Conservation (phyloP, 2,797 vertebrate species). For the Staurois parvus region DNA sequence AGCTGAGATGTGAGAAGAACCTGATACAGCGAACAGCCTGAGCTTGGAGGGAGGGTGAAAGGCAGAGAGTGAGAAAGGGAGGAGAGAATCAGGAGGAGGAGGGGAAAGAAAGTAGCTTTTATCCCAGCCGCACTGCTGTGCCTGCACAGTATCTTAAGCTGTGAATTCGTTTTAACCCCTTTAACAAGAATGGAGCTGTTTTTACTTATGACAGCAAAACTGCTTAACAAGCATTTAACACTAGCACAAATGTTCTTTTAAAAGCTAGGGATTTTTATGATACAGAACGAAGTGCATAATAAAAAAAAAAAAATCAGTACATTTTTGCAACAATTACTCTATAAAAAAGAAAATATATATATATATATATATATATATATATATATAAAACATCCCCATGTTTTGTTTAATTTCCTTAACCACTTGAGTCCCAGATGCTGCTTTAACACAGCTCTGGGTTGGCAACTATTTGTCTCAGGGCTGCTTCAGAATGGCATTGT, state of each 20-base stretch:
- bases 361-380: too few relatives aligned
- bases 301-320: too few relatives aligned
- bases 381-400: too few relatives aligned
- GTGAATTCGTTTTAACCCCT: conserved; percentile 39
- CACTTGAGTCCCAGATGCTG: too few relatives aligned
- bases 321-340: too few relatives aligned
- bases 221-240: background rate
- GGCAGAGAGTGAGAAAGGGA: conserved; percentile 55
- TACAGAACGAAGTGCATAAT: too few relatives aligned
- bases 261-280: too few relatives aligned
- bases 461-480: too few relatives aligned
- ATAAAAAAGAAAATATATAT: too few relatives aligned
- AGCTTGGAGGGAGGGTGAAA: background rate
- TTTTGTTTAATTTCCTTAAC: too few relatives aligned
- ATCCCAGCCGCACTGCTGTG: conserved; percentile 57
- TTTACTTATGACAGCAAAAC: background rate
- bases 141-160: conserved; percentile 53
- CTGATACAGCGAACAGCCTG: conserved; percentile 43
- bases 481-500: too few relatives aligned
- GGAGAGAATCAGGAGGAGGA: conserved; percentile 60
- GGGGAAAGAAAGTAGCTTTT: conserved; percentile 53
- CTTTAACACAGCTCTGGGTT: too few relatives aligned
- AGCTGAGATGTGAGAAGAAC: conserved; percentile 32
- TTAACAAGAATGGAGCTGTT: background rate
- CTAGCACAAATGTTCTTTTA: background rate